phyloP scores from a whole-genome alignment of 2,888 invertebrate species.

The Cryptocephalus primarius region DNA sequence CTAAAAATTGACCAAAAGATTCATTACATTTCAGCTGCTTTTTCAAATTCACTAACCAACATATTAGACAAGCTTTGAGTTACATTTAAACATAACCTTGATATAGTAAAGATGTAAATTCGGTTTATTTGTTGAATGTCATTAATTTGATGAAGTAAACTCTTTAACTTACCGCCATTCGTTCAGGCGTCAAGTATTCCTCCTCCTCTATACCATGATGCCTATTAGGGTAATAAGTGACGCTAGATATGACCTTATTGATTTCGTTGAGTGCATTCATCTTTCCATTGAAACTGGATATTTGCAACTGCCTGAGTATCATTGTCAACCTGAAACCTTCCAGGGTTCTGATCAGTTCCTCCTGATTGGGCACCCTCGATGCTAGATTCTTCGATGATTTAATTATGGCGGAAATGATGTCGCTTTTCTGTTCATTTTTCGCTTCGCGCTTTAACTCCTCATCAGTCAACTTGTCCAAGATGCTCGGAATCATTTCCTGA shows the following conservation, averaged over 20 bases:
- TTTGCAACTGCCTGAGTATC: conserved; percentile 82
- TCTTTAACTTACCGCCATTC: conserved; percentile 70
- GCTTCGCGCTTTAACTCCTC: conserved; percentile 94
- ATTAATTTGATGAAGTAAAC: neutral
- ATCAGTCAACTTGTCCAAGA: conserved; percentile 86
- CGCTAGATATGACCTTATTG: conserved; percentile 88
- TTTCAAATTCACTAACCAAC: too few species aligned
- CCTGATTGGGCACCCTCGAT: conserved; percentile 71
- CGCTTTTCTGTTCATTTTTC: conserved; percentile 91
- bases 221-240: conserved; percentile 77
- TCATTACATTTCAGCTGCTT: too few species aligned
- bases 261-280: conserved; percentile 99
- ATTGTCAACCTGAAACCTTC: conserved; percentile 95
- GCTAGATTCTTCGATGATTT: conserved; percentile 86
- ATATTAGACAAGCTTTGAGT: too few species aligned
- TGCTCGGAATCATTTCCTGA: conserved; percentile 81
- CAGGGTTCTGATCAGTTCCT: conserved; percentile 63
- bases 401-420: conserved; percentile 89
- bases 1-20: too few species aligned
- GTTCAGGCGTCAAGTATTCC: conserved; percentile 86
- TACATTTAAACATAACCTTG: too few species aligned
- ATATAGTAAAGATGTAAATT: too few species aligned
- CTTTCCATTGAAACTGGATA: conserved; percentile 96
- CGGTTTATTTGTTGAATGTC: too few species aligned
- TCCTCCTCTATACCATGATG: conserved; percentile 64